Evolutionary conservation across 2,113 vertebrate species (phyloP).

Genomic region (Phasianus colchicus): DNA sequence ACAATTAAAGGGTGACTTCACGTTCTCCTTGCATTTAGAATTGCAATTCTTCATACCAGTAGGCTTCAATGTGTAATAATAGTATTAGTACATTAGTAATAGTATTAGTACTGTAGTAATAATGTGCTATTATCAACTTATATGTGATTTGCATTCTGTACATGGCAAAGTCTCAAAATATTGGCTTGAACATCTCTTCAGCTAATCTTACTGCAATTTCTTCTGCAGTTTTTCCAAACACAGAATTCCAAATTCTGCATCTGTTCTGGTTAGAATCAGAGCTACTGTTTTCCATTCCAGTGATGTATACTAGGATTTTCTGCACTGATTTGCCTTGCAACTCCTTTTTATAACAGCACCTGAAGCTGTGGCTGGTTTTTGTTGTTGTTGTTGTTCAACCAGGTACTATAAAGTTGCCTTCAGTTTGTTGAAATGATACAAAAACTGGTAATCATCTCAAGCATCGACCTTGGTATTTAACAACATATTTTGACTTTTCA

Average conservation of each 20-base stretch:
- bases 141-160: neutral
- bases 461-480: neutral
- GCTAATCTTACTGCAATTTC: neutral
- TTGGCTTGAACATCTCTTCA: neutral
- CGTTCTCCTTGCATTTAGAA: neutral
- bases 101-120: neutral
- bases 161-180: neutral
- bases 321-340: neutral
- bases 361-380: neutral
- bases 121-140: neutral
- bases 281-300: neutral
- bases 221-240: neutral
- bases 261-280: neutral
- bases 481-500: neutral
- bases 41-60: neutral
- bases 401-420: neutral
- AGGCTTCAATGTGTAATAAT: neutral
- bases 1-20: neutral
- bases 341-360: neutral
- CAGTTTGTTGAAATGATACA: neutral
- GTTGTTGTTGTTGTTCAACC: neutral
- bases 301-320: neutral
- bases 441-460: neutral
- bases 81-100: no score
- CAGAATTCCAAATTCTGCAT: neutral